These are phyloP conservation scores for Brevimyrus niger DNA, from an alignment of 2,113 vertebrate species.

Conservation along the genomic window DNA sequence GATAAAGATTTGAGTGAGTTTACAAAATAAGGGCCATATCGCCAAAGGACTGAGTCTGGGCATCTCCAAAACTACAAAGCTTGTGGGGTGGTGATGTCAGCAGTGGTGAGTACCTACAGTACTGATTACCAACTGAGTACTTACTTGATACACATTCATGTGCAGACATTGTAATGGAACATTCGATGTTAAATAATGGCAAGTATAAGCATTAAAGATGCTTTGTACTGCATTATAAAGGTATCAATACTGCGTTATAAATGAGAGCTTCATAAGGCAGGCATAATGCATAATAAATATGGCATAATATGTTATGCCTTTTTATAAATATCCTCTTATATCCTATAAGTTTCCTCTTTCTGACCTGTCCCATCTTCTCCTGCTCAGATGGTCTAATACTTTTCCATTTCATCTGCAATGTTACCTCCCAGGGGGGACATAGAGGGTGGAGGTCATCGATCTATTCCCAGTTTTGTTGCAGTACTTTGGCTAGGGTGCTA, in stretches of 20 bases:
- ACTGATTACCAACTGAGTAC: not conserved
- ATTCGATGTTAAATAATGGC: too few relatives aligned
- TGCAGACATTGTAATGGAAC: too few relatives aligned
- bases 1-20: not conserved
- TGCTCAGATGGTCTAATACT: not conserved
- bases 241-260: too few relatives aligned
- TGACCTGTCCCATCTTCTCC: not conserved
- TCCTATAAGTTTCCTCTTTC: not conserved
- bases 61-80: not conserved
- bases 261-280: too few relatives aligned
- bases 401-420: not conserved
- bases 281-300: too few relatives aligned
- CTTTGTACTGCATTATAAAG: too few relatives aligned
- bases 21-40: not conserved
- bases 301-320: not conserved
- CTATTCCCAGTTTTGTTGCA: not conserved
- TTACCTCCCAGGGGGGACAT: not conserved
- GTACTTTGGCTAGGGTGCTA: not conserved
- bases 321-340: too few relatives aligned
- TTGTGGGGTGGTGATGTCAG: not conserved
- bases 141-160: too few relatives aligned
- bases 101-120: not conserved
- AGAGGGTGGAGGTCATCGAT: not conserved
- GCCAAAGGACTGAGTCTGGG: not conserved
- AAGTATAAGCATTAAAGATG: too few relatives aligned